Base-by-base conservation (phyloP, 2,797 vertebrate species). In the Babyrousa celebensis region DNA sequence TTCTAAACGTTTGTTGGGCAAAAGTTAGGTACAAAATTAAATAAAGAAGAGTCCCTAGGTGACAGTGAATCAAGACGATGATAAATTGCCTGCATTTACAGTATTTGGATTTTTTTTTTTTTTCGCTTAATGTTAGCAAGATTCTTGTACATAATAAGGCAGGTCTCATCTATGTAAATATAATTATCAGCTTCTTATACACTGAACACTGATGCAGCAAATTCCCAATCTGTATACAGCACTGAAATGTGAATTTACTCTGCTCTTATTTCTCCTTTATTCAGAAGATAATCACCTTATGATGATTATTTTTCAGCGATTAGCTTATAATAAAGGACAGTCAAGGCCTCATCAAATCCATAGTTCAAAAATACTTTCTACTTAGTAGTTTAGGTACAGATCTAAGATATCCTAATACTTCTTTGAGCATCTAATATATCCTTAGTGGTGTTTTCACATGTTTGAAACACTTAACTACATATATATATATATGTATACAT, bases 41-140 rank as follows among this genome's bases (percentile, higher is more conserved):
- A 96, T 92, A 97, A 98, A 29, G 63, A 97, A 98, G 29, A 91
- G 23, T 36, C 48, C 85, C 18, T 40, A 32, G 78, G 21, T 68
- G 97, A 62, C 95, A 90, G 75, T 68, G 94, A 97, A 96, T 32
- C 20, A 94, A 97, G 97, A 95, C 92, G 96, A 94, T 97, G 85
- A 94, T 88, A 85, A 98, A 98, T 87, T 93, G 96, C 65, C 32
- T 93, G 25, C 92, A 97, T 97, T 98, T 96, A 96, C 54, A 79
- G 36, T 93, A 87, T 94, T 93, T 7, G 25, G 40, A 90, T 95
- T 96, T 97, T 27, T 75, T 95, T 96, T 97, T 27, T 75, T 56
- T 52, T 95, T 36, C 36, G 36, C 78, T 94, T 97, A 95, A 94
- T 91, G 90, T 92, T 94, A 94, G 68, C 48, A 89, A 96, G 80